These are phyloP conservation scores for Corythornis cristatus DNA, from an alignment of 2,113 vertebrate genomes.

Conservation along the genomic window DNA sequence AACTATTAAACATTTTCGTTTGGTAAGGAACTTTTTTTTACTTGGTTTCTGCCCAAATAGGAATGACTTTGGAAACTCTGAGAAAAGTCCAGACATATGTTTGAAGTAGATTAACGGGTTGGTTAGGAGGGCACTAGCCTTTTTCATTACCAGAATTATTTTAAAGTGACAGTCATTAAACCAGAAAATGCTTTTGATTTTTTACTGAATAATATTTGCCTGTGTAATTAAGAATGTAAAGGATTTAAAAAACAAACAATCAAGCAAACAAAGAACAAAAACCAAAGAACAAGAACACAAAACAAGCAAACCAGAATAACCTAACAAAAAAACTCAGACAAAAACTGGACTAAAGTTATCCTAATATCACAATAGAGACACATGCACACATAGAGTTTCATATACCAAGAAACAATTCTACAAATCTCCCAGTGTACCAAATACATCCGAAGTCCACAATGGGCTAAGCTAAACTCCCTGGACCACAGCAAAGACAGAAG, in stretches of 20 bases:
- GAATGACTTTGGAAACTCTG: conserved; percentile 14
- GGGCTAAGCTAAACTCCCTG: not conserved
- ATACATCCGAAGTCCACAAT: not conserved
- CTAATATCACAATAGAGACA: not conserved
- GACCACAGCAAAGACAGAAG: not conserved
- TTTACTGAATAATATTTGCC: not conserved
- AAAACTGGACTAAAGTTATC: not conserved
- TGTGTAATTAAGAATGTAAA: not conserved
- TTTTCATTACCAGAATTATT: not conserved
- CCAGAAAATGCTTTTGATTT: not conserved
- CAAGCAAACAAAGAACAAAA: not conserved
- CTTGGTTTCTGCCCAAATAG: not conserved
- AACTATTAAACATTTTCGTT: not conserved
- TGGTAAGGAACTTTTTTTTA: not conserved
- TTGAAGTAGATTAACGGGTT: not conserved
- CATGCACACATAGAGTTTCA: not conserved
- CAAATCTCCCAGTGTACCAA: not conserved
- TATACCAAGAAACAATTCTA: not conserved
- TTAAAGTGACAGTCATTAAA: not conserved
- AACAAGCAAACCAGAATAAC: not conserved
- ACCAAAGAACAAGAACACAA: not conserved
- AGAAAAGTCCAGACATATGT: not conserved
- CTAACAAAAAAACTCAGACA: not conserved
- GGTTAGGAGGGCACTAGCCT: accelerated
- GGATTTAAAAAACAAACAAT: not conserved